A percentile compares a stretch with the other conserved stretches of the same genome.
These are phyloP conservation scores for Drosophila lini DNA, from an alignment of 1,140 invertebrate genomes.

Conservation along the genomic window DNA sequence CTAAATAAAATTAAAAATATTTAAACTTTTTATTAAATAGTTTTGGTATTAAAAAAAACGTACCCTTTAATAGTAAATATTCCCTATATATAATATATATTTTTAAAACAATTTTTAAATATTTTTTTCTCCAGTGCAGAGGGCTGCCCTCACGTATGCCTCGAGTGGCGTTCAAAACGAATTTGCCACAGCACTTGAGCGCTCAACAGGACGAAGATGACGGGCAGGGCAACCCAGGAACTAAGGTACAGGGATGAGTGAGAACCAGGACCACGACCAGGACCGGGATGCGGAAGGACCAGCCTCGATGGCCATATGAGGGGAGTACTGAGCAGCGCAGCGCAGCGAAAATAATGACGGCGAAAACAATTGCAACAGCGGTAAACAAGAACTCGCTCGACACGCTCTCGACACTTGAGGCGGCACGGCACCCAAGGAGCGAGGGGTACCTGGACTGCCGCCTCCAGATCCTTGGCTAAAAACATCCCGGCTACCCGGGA, in stretches of 20 bases:
- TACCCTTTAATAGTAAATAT: too few relatives aligned
- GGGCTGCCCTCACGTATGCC: constrained; percentile 43
- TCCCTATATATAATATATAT: background rate
- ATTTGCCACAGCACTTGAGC: constrained; percentile 82
- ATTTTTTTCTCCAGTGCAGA: constrained; percentile 9
- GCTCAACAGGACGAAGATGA: constrained; percentile 65
- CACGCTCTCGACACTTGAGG: constrained; percentile 73
- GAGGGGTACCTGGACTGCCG: constrained; percentile 24
- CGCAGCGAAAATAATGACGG: constrained; percentile 77
- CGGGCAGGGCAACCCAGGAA: constrained; percentile 34
- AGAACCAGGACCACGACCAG: constrained; percentile 22
- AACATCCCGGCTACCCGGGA: constrained; percentile 18
- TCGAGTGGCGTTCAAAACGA: constrained; percentile 79
- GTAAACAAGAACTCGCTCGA: constrained; percentile 79
- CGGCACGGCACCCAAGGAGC: constrained; percentile 25
- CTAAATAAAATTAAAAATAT: too few relatives aligned
- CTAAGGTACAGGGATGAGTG: constrained; percentile 12
- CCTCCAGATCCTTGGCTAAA: constrained; percentile 24
- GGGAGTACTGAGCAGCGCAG: constrained; percentile 14
- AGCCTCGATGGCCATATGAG: constrained; percentile 13
- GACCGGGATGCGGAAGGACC: constrained; percentile 19
- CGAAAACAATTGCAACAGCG: constrained; percentile 79
- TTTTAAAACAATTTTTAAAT: background rate
- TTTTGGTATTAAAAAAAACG: too few relatives aligned
- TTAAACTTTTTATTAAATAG: too few relatives aligned